Evolutionary conservation across 2,888 invertebrate genomes (phyloP), one percentile per base, ranked within the genome.

Genomic region (Ichneumoninae sp.): DNA sequence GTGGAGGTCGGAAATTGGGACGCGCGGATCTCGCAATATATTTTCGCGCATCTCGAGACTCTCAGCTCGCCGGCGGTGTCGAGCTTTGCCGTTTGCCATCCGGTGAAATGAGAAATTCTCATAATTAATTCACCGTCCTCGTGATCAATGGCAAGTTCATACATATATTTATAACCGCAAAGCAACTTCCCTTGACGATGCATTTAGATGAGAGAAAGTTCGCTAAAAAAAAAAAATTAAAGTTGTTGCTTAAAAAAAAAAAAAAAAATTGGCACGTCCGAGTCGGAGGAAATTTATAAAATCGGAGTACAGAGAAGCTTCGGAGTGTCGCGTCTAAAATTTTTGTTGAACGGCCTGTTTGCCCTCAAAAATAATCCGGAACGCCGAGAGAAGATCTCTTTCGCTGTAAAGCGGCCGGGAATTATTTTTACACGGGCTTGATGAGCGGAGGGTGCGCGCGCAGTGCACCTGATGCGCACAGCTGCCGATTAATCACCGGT

Each of bases 1-100:
- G 86, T 83, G 87, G 86, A 86, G 88, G 83, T 81, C 83, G 86
- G 81, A 81, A 89, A 89, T 86, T 89, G 87, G 88, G 85, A 85
- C 89, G 83, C 85, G 69, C 60, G 73, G 77, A 85, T 83, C 85
- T 88, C 78, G 87, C 82, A 88, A 89, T 89, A 63, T 88, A 90
- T 89, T 89, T 88, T 89, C 83, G 85, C 83, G 85, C 87, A 87
- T 87, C 84, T 83, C 80, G 74, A 73, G 71, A 68, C 63, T 40
- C 40, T 6, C 60, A 74, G 74, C 66, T 47, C 26, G 36, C 5
- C 16, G n/a, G 8, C 71, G 26, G 22, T 3, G 19, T 50, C 22
- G 60, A 74, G 40, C 63, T 65, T 71, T 70, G 68, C 50, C 6
- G 60, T n/a, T 19, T 6, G 13, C 19, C 52, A 16, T 30, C 30